Evolutionary conservation across 2,113 vertebrate genomes (phyloP), one percentile per base, ranked within the genome.

Genomic region (Ophiodon elongatus): DNA sequence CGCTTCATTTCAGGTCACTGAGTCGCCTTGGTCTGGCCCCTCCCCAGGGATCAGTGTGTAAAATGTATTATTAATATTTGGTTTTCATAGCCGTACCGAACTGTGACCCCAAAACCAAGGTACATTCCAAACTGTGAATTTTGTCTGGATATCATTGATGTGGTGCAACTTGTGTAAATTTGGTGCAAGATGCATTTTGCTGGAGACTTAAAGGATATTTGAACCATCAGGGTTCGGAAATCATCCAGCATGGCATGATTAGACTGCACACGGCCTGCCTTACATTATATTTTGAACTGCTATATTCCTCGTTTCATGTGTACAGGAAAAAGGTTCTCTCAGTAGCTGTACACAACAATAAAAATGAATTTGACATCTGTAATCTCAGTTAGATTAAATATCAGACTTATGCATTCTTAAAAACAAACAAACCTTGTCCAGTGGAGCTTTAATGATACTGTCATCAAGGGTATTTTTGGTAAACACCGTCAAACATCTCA

Each of bases 401-500:
- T 25, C 15, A 64, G 21, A 33, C 52, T 6, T 15, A 7, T 63
- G 62, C n/a, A 27, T 10, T 62, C 63, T 77, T 63, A 31, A 4
- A 54, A 13, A 59, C 47, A 72, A 29, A 6, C 17, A 13, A 43
- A 35, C n/a, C 45, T 8, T 50, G 56, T 54, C 37, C 50, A 73
- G 45, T 27, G 37, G 8, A 80, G 74, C 72, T 77, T 79, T 71
- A 87, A 85, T 59, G 80, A 73, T 62, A 74, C 41, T 52, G 47
- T 62, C 47, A 88, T 70, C 29, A 47, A 27, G 25, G 56, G 33
- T 13, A 52, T 79, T 84, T 83, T 86, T 65, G 54, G 43, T 11
- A 73, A 52, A 76, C 67, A n/a, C n/a, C n/a, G n/a, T 87, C 84
- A 86, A 47, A 81, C 41, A 73, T 60, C 76, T 81, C 79, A 80